Evolutionary conservation across 2,888 invertebrate genomes (phyloP), one percentile per base, ranked within the genome.

Genomic region (Julus scandinavius): DNA sequence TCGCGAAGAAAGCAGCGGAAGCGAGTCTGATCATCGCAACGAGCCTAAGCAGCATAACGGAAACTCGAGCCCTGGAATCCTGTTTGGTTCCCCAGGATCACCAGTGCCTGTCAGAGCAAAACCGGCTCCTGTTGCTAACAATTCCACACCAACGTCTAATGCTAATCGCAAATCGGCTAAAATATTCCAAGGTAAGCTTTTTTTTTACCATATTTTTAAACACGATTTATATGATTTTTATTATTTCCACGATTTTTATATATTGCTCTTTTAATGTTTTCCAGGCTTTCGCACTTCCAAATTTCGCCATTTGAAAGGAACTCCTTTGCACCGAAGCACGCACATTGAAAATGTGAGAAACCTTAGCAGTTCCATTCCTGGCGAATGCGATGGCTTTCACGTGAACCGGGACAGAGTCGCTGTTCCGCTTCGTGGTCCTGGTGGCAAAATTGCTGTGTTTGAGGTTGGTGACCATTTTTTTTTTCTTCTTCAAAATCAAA

Each of bases 371-470:
- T 98, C 97, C 92, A 95, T 98, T 91, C 96, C 98, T 0, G 97
- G 98, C 0, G 98, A 98, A 93, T 97, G 98, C 92, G 97, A 98
- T 92, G 97, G 97, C 54, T 97, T 98, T 91, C 96, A 97, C 92
- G 97, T 96, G 0, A 98, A 98, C 93, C 94, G 95, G 13, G 94
- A 95, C 90, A 95, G 97, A 45, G 97, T 97, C 89, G 98, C 98
- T 0, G 96, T 99, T 0, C 98, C 98, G 0, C 93, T 98, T 85
- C 95, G 96, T 88, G 98, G 98, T 0, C 96, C 97, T 20, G 98
- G 98, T 15, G 98, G 98, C 0, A 96, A 97, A 91, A 94, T 98
- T 87, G 96, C 96, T 85, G 95, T 98, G 72, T 94, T 98, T 90
- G 97, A 97, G 93, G 93, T 93, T 89, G 49, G 9, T 72, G n/a